Conservation (phyloP, 2,797 vertebrate species). For the Sebastiscus albofasciatus region DNA sequence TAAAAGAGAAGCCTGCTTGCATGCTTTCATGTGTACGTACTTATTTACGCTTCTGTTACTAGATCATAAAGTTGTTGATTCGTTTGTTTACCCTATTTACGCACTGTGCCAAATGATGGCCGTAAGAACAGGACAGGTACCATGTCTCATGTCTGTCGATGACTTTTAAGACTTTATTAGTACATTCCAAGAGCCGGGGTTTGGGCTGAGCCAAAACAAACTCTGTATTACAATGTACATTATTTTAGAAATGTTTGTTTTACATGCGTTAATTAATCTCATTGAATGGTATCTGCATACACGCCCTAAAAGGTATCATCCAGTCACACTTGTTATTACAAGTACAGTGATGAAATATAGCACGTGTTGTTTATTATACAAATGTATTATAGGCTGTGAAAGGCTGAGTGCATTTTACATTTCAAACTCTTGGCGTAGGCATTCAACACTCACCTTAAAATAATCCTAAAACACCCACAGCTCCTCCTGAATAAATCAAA, state of each 20-base stretch:
- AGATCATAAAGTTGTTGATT: constrained; percentile 57
- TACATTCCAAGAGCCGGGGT: constrained; percentile 56
- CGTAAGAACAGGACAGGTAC: constrained; percentile 39
- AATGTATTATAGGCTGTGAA: not conserved
- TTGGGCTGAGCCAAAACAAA: constrained; percentile 48
- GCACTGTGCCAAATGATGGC: constrained; percentile 76
- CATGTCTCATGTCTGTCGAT: constrained; percentile 23
- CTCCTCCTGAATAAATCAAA: constrained; percentile 6
- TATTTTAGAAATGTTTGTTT: constrained; percentile 43
- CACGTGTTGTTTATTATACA: constrained; percentile 21
- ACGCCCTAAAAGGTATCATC: constrained; percentile 56
- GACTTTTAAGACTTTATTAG: constrained; percentile 41
- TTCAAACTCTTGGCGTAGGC: constrained; percentile 16
- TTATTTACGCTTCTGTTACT: constrained; percentile 57
- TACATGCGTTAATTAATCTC: constrained; percentile 17
- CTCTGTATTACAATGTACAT: constrained; percentile 40
- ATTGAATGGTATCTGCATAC: constrained; percentile 61
- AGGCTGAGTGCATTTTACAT: constrained; percentile 13
- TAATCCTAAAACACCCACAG: not conserved
- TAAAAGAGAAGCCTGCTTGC: constrained; percentile 62
- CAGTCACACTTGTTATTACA: constrained; percentile 30
- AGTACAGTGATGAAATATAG: not conserved
- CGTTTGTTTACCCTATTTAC: constrained; percentile 63
- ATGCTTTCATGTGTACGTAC: constrained; percentile 67
- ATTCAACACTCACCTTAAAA: not conserved